Evolutionary conservation across 1,140 invertebrate genomes (phyloP), one percentile per base, ranked within the genome.

Genomic region (Musca domestica): DNA sequence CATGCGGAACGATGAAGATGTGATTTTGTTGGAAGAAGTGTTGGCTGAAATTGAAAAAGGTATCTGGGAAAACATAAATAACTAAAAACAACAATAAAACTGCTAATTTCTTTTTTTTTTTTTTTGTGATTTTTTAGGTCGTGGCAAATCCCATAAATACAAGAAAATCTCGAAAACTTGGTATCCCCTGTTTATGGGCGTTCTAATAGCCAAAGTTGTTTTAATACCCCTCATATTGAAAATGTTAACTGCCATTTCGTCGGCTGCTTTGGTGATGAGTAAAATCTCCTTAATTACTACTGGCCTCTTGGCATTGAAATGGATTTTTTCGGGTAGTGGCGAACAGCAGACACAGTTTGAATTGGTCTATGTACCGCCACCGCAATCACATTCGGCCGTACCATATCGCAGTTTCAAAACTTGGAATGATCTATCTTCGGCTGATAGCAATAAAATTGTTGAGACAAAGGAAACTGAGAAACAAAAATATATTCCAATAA

Each of bases 181-280:
- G 0, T 79, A 76, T 46, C 88, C 88, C 0, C 61, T 90, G 48
- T 73, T 90, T 15, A 73, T 88, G n/a, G 88, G 87, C 0, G 80
- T 87, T 12, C 71, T 88, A 14, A 74, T 88, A 14, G 87, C 88
- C 3, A 90, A 89, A 72, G 84, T 86, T 49, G 77, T 90, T 7
- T 56, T 90, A 2, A 71, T 90, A 63, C 88, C 88, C 1, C 75
- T 90, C n/a, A 84, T 86, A 15, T 71, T 90, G 58, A 90, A 89
- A 71, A 83, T 83, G 19, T 71, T 90, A 10, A 87, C 87, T 4
- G 83, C 90, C 56, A 73, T 90, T 10, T 87, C 88, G 22, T 84
- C 85, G 15, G 86, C 87, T 70, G 86, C 86, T 1, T 83, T 87
- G 47, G 76, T 87, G n/a, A 80, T 87, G 63, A 86, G 85, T 68